Conservation (phyloP, 1,140 invertebrate genomes). For the Mycetomoellerius zeteki region DNA sequence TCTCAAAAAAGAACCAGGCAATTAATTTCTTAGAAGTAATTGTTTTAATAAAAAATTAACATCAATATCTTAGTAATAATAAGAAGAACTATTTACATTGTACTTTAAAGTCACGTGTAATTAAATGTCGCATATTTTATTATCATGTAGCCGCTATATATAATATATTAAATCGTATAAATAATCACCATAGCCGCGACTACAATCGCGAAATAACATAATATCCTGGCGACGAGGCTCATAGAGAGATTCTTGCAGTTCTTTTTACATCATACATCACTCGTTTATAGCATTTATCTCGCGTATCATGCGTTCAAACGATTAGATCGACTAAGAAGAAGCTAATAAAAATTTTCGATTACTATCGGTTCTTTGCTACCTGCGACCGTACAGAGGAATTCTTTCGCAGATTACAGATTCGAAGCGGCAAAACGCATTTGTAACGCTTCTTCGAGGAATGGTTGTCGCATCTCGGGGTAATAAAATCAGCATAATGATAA, state of each 20-base stretch:
- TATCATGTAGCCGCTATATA: neutral
- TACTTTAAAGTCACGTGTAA: neutral
- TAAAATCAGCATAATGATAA: slow-evolving; percentile 63
- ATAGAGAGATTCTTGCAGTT: neutral
- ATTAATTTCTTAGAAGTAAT: neutral
- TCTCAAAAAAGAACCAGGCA: neutral
- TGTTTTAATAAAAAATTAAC: neutral
- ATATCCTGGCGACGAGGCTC: neutral
- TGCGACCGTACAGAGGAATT: neutral
- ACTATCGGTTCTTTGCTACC: slow-evolving; percentile 9
- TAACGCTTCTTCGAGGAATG: slow-evolving; percentile 41
- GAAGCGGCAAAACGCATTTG: slow-evolving; percentile 48
- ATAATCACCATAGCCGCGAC: neutral
- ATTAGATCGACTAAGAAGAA: slow-evolving; percentile 6
- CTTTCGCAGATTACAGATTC: slow-evolving; percentile 24
- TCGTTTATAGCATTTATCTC: slow-evolving; percentile 22
- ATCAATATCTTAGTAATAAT: neutral
- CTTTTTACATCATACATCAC: slow-evolving; percentile 16
- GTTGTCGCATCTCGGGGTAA: slow-evolving; percentile 44
- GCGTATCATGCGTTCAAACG: neutral
- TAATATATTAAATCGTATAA: neutral
- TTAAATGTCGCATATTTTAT: neutral
- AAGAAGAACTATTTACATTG: neutral
- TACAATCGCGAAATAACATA: neutral
- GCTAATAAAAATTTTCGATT: slow-evolving; percentile 29